A percentile compares a stretch with the other conserved stretches of the same genome.
Evolutionary conservation across 2,797 vertebrate genomes (phyloP).

Genomic region (Halcyon badia): DNA sequence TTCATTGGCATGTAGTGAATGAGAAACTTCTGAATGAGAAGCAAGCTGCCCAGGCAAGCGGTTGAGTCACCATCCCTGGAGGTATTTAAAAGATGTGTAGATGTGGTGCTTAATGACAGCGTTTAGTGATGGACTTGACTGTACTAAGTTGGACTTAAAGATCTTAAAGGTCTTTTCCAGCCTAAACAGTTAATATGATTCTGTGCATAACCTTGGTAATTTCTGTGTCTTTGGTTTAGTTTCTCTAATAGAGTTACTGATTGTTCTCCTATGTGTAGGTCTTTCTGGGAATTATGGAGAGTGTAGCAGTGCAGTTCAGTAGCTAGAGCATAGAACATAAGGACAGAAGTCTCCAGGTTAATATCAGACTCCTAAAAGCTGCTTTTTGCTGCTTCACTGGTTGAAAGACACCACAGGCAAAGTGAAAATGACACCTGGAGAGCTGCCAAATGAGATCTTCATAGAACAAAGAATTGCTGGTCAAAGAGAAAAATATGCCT

Average conservation of each 20-base stretch:
- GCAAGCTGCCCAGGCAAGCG: background rate
- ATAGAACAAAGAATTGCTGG: background rate
- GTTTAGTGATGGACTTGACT: background rate
- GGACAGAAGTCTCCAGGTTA: background rate
- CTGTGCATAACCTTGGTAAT: background rate
- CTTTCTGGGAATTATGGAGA: background rate
- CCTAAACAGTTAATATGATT: background rate
- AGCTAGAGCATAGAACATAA: background rate
- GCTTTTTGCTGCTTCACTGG: background rate
- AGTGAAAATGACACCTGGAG: background rate
- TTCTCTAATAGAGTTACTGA: background rate
- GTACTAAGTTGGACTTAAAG: background rate
- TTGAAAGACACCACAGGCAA: background rate
- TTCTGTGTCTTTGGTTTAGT: background rate
- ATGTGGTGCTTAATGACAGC: background rate
- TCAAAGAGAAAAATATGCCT: background rate
- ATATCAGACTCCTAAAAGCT: background rate
- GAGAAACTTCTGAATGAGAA: background rate
- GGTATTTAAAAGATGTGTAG: background rate
- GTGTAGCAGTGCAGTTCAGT: background rate
- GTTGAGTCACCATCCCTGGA: background rate
- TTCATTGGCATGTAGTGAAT: background rate
- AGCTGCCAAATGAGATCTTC: background rate
- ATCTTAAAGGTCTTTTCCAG: background rate
- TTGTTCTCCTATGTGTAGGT: background rate